Percentiles rank a stretch among this genome's conserved stretches.
Conservation (phyloP, 2,113 vertebrate genomes). For the Psettodes erumei region DNA sequence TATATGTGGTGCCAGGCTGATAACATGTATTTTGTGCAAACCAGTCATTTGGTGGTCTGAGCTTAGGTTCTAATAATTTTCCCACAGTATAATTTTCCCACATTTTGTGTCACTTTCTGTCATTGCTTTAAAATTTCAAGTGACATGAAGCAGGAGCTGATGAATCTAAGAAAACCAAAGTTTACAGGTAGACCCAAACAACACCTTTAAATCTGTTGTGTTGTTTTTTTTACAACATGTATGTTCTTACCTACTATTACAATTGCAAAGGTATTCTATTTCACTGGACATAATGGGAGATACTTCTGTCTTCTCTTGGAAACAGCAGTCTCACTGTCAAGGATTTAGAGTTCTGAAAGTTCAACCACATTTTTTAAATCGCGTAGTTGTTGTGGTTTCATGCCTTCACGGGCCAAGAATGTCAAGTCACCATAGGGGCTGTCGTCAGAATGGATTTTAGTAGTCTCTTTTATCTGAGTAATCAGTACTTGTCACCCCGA, state of each 20-base stretch:
- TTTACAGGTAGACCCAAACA: background rate
- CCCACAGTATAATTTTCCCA: slow-evolving; percentile 29
- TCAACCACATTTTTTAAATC: slow-evolving; percentile 52
- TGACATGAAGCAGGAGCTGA: background rate
- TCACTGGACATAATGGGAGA: slow-evolving; percentile 9
- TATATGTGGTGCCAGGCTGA: slow-evolving; percentile 8
- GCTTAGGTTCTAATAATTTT: slow-evolving; percentile 46
- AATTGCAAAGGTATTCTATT: too few species aligned
- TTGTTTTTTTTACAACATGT: slow-evolving; percentile 5
- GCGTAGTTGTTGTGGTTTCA: slow-evolving; percentile 59
- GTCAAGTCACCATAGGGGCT: slow-evolving; percentile 44
- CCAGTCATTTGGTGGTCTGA: slow-evolving; percentile 41
- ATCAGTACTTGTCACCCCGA: slow-evolving; percentile 30
- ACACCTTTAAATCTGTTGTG: background rate
- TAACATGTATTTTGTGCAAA: slow-evolving; percentile 50
- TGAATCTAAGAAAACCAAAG: background rate
- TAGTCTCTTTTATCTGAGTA: slow-evolving; percentile 18
- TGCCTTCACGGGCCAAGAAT: slow-evolving; percentile 60
- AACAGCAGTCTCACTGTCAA: slow-evolving; percentile 16
- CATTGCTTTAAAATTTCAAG: slow-evolving; percentile 5
- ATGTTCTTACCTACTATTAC: background rate
- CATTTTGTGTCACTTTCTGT: slow-evolving; percentile 16
- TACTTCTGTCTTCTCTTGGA: slow-evolving; percentile 14
- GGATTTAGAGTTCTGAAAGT: slow-evolving; percentile 71
- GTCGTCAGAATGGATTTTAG: slow-evolving; percentile 3